Evolutionary conservation across 2,888 invertebrate species (phyloP).

Genomic region (Flabesymbios commensalis): DNA sequence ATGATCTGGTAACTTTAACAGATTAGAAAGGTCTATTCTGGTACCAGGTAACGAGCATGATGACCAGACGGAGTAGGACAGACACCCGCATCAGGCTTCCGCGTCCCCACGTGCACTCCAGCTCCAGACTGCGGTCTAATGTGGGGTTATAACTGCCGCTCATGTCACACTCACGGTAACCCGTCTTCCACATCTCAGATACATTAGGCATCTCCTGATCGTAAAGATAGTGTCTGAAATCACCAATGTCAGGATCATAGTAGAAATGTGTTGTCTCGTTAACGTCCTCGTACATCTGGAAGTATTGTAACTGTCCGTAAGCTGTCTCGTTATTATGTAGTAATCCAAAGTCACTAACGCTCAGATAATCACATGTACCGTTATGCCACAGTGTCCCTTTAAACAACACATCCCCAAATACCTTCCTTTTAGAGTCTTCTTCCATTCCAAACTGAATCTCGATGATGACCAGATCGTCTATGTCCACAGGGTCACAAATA

Average conservation of each 20-base stretch:
- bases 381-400: constrained; percentile 30
- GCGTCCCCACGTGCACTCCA: too few species aligned
- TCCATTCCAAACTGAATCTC: neutral
- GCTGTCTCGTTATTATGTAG: neutral
- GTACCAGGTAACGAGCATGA: too few species aligned
- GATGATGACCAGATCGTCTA: neutral
- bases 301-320: constrained; percentile 16
- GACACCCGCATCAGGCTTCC: too few species aligned
- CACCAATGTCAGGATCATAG: neutral
- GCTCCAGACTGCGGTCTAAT: too few species aligned
- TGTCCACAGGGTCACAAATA: too few species aligned
- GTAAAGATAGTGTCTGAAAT: neutral
- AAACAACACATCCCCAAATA: constrained; percentile 48
- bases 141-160: constrained; percentile 45
- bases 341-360: neutral
- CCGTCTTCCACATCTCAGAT: constrained; percentile 46
- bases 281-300: neutral
- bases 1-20: too few species aligned
- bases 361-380: neutral
- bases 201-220: constrained; percentile 38
- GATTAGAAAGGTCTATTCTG: too few species aligned
- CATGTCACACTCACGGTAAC: constrained; percentile 44
- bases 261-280: neutral
- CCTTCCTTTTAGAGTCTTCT: constrained; percentile 4
- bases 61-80: too few species aligned